phyloP scores from a whole-genome alignment of 2,113 vertebrate genomes.

The Mesoclemmys tuberculata region DNA sequence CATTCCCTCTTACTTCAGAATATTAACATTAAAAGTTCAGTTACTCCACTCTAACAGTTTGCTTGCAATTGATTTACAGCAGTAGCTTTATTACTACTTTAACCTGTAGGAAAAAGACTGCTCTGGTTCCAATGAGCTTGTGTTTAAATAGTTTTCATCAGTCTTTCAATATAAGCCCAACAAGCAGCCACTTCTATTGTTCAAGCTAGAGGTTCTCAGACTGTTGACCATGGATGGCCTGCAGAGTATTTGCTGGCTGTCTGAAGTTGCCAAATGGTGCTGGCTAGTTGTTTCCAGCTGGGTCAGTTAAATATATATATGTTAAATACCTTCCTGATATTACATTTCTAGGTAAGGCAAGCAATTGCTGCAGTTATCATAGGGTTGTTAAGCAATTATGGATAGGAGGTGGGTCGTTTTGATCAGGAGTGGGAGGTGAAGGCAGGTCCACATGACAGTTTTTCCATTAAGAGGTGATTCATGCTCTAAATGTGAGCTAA shows the following conservation, averaged over 20 bases:
- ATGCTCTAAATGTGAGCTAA: background rate
- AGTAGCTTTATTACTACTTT: background rate
- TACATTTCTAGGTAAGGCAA: background rate
- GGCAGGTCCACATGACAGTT: background rate
- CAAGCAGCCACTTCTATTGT: background rate
- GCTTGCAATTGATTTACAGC: slow-evolving; percentile 31
- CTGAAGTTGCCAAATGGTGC: background rate
- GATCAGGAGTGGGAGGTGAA: background rate
- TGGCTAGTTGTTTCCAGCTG: background rate
- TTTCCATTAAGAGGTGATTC: slow-evolving; percentile 33
- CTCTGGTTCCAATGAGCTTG: background rate
- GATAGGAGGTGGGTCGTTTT: background rate
- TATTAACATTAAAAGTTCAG: slow-evolving; percentile 65
- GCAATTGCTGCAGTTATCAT: background rate
- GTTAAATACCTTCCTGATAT: background rate
- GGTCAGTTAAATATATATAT: background rate
- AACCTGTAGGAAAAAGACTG: background rate
- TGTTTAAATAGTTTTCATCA: background rate
- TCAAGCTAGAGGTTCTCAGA: background rate
- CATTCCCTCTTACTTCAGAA: slow-evolving; percentile 39
- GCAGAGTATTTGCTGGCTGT: background rate
- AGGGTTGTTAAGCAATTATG: background rate
- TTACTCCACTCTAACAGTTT: slow-evolving; percentile 36
- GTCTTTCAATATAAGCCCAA: slow-evolving; percentile 1
- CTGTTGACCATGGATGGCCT: background rate